Evolutionary conservation across 2,797 vertebrate species (phyloP), one percentile per base, ranked within the genome.

Genomic region (Brotula barbata): DNA sequence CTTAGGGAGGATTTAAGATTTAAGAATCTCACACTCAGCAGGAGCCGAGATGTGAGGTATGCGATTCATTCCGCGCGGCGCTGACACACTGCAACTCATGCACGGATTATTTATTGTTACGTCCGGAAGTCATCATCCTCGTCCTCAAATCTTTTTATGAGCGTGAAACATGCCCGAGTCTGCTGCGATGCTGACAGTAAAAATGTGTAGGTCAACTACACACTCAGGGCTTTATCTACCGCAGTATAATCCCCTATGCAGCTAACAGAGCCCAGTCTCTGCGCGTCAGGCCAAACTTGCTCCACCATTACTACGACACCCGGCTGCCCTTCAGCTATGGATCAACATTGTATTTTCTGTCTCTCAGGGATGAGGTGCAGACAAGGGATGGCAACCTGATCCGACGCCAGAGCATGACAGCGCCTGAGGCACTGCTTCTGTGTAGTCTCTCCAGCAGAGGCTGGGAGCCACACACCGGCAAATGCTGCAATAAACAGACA

Each of bases 1-100:
- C 72, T 84, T 64, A 59, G 58, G 44, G 43, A 42, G 82, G 76
- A 79, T 84, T 84, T 84, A 75, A 81, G 71, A 84, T 86, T 89
- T 73, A 78, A 78, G 80, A 81, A 76, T 71, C 72, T 81, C 9
- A 3, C 75, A 64, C 81, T 80, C 75, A 71, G 80, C 73, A 76
- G 73, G 63, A 68, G 77, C 68, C 39, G 41, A 75, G 72, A 83
- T 16, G 25, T 15, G 76, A 80, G 62, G 69, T 73, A 71, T 64
- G 21, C 50, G 58, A 71, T 85, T 73, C 80, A 72, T 83, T 60
- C 61, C 31, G 46, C 2, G 40, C 14, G 12, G 46, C 58, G 58
- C 66, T 40, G 70, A 81, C 80, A 76, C 74, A 15, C 69, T 64
- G 44, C 58, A 65, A 60, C 71, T 74, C 60, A 23, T 36, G 55